Evolutionary conservation across 2,888 invertebrate species (phyloP).

Genomic region (Hemithea aestivaria): DNA sequence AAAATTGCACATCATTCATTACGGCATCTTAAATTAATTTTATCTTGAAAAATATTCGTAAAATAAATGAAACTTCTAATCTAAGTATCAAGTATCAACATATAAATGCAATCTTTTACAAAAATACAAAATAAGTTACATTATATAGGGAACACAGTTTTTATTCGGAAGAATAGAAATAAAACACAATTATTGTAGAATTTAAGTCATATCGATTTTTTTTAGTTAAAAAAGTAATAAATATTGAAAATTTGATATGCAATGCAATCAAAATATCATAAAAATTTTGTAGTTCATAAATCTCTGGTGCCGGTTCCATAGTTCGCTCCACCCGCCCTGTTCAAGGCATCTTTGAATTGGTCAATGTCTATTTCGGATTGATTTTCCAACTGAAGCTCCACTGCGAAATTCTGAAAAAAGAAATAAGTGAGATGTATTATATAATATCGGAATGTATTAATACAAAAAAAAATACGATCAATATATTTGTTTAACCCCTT

Average conservation of each 20-base stretch:
- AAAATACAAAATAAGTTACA: constrained; percentile 37
- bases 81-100: constrained; percentile 26
- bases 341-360: constrained; percentile 83
- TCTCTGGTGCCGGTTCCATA: constrained; percentile 88
- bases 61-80: constrained; percentile 44
- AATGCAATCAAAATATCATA: constrained; percentile 29
- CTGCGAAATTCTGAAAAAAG: constrained; percentile 86
- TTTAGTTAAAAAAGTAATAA: constrained; percentile 13
- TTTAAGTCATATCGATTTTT: constrained; percentile 11
- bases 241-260: constrained; percentile 25
- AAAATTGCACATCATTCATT: constrained; percentile 50
- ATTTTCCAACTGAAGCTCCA: constrained; percentile 85
- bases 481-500: too few relatives aligned
- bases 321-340: constrained; percentile 88
- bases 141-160: background rate
- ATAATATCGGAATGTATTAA: too few relatives aligned
- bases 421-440: too few relatives aligned
- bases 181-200: too few relatives aligned
- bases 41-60: constrained; percentile 33
- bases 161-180: too few relatives aligned
- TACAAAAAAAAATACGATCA: constrained; percentile 21
- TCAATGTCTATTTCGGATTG: constrained; percentile 84
- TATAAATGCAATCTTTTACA: constrained; percentile 29
- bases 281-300: constrained; percentile 65
- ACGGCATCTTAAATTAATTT: constrained; percentile 21